Evolutionary conservation across 2,888 invertebrate species (phyloP).

Genomic region (Synergus gifuensis): DNA sequence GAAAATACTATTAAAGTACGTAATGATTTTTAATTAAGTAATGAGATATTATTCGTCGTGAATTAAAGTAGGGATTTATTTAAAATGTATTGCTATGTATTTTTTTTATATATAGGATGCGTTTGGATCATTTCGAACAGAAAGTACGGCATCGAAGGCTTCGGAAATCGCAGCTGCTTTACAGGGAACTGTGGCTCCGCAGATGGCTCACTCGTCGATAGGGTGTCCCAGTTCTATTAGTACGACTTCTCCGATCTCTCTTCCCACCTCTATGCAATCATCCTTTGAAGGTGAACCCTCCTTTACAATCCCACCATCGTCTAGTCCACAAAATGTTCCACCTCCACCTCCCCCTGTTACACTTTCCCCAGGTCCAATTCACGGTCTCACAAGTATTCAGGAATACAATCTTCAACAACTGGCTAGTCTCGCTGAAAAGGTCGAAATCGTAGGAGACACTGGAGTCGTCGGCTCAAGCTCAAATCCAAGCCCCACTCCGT

Average conservation of each 20-base stretch:
- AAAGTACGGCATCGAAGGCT: conserved; percentile 77
- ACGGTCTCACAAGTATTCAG: conserved; percentile 85
- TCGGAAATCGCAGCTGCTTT: conserved; percentile 78
- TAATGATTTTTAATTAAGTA: background rate
- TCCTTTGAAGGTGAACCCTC: conserved; percentile 87
- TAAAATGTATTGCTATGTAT: background rate
- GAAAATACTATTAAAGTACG: conserved; percentile 82
- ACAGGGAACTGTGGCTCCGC: conserved; percentile 79
- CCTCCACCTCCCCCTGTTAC: conserved; percentile 73
- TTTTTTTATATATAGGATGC: conserved; percentile 79
- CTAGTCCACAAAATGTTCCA: conserved; percentile 75
- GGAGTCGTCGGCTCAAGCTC: conserved; percentile 75
- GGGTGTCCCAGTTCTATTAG: conserved; percentile 82
- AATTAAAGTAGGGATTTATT: background rate
- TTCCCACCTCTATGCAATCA: conserved; percentile 85
- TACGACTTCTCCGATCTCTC: conserved; percentile 85
- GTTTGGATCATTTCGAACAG: conserved; percentile 87
- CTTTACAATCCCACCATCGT: conserved; percentile 78
- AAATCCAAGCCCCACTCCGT: conserved; percentile 81
- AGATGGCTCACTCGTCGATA: conserved; percentile 79
- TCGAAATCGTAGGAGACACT: conserved; percentile 71
- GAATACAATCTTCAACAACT: conserved; percentile 92
- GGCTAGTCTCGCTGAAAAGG: conserved; percentile 89
- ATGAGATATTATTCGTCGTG: background rate
- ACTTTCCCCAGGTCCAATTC: conserved; percentile 77